Base-by-base conservation (phyloP, 2,113 vertebrate species). In the Calyptommatus sinebrachiatus region DNA sequence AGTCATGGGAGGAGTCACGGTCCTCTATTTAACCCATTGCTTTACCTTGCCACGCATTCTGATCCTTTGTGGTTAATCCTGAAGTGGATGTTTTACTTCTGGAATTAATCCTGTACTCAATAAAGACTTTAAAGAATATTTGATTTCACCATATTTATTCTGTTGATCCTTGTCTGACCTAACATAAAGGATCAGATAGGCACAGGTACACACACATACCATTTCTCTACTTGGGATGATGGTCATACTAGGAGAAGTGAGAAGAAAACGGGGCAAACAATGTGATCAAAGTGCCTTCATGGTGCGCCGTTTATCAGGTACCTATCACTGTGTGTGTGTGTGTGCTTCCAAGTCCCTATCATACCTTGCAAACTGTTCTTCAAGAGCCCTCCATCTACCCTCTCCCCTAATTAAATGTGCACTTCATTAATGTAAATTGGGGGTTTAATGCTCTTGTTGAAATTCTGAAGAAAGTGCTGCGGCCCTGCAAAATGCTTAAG, bases 391-490 rank as follows among this genome's bases (percentile, higher is more conserved):
- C 92, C 95, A 93, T 95, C 96, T 96, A 95, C 92, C 94, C 95
- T 95, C 94, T 95, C 91, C 89, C 97, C 95, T 98, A 99, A 99
- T 99, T 99, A 99, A 99, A 99, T 97, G 97, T 98, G 97, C 97
- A 99, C 98, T 99, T 98, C 97, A 99, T 99, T 99, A 97, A 99
- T 99, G 97, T 97, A 99, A 99, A 98, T 98, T 98, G 97, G 95
- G 95, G 95, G 93, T 97, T 97, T 99, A 99, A 99, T 99, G 96
- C 97, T 97, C 97, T 98, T 97, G 98, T 99, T 99, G 98, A 99
- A 97, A 99, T 98, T 99, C 98, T 98, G 97, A 97, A 97, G 97
- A 98, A 99, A 99, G 97, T 98, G 97, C 98, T 96, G 92, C 88
- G 95, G 97, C 95, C 97, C 96, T 86, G 96, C 89, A 92, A 98